Evolutionary conservation across 2,113 vertebrate genomes (phyloP).

Genomic region (Dromaius novaehollandiae): DNA sequence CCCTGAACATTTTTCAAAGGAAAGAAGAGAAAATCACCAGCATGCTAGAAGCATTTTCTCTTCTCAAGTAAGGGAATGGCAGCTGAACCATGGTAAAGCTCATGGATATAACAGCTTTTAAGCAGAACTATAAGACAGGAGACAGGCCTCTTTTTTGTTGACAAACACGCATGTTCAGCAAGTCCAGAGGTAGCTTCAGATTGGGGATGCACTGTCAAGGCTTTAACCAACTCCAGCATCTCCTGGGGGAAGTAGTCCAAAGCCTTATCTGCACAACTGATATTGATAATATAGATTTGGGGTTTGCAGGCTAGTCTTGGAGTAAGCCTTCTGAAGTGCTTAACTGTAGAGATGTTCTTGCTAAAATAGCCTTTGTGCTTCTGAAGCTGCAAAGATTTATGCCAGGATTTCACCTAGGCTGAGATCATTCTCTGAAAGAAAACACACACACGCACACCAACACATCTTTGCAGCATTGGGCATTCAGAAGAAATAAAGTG

Average conservation of each 20-base stretch:
- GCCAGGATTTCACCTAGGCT: not conserved
- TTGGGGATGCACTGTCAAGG: conserved; percentile 4
- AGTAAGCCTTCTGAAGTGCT: not conserved
- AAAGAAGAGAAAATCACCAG: not conserved
- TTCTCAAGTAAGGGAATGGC: not conserved
- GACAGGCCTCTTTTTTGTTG: not conserved
- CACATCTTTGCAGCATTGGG: not conserved
- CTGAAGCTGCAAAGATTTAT: not conserved
- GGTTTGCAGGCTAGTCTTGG: not conserved
- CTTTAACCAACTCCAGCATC: not conserved
- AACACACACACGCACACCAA: accelerated
- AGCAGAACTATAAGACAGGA: not conserved
- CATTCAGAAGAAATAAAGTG: not conserved
- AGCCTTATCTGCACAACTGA: conserved; percentile 6
- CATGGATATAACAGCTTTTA: not conserved
- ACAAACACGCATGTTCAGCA: not conserved
- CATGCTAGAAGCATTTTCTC: not conserved
- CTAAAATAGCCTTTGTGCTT: not conserved
- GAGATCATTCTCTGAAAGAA: accelerated
- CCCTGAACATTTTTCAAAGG: not conserved
- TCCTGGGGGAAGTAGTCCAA: not conserved
- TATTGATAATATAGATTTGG: conserved; percentile 11
- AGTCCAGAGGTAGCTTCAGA: not conserved
- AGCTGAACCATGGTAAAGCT: not conserved
- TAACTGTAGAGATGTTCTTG: not conserved